Percentiles rank a stretch among this genome's conserved stretches.
Conservation (phyloP, 2,797 vertebrate species). For the Thaleichthys pacificus region DNA sequence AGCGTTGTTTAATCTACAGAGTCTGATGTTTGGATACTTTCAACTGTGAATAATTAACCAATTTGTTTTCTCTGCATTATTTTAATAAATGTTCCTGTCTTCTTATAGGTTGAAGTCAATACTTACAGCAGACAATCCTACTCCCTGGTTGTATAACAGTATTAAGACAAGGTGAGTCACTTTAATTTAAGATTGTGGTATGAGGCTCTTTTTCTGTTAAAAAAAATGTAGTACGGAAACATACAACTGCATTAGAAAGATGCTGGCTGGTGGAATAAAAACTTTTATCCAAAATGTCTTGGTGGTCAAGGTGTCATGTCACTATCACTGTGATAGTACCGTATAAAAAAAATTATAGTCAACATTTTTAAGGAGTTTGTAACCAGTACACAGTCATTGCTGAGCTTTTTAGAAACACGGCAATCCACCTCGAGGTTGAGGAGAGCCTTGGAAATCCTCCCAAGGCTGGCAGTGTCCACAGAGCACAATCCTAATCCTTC, state of each 20-base stretch:
- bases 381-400: not conserved
- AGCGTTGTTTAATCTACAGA: constrained; percentile 36
- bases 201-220: not conserved
- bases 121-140: constrained; percentile 17
- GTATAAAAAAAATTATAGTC: too few species aligned
- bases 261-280: too few species aligned
- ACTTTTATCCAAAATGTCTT: too few species aligned
- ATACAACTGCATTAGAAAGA: too few species aligned
- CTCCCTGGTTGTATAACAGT: constrained; percentile 16
- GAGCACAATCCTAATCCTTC: constrained; percentile 36
- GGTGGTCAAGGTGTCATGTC: too few species aligned
- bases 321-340: too few species aligned
- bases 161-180: constrained; percentile 48
- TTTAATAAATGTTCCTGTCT: constrained; percentile 41
- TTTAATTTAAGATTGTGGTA: not conserved
- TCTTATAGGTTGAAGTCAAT: constrained; percentile 46
- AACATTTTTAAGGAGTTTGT: not conserved
- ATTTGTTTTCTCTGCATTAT: constrained; percentile 10
- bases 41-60: not conserved
- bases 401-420: not conserved
- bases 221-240: too few species aligned
- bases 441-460: constrained; percentile 42
- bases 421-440: constrained; percentile 4
- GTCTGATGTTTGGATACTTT: constrained; percentile 29
- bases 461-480: constrained; percentile 11